These are phyloP conservation scores for Dendrolimus pini DNA, from an alignment of 2,888 invertebrate genomes.

Conservation along the genomic window DNA sequence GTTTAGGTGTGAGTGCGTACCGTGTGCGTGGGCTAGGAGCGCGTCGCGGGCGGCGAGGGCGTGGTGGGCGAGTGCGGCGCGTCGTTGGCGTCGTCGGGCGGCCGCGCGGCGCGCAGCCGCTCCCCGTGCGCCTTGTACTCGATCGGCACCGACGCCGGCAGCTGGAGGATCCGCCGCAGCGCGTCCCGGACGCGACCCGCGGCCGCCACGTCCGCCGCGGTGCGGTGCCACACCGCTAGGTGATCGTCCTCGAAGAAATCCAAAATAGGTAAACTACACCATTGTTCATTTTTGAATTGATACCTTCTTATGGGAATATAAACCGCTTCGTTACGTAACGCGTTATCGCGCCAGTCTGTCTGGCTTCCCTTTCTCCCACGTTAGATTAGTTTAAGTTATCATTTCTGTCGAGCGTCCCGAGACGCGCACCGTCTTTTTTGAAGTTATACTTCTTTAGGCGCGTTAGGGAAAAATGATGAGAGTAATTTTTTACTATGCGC, in stretches of 20 bases:
- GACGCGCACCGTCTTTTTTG: no score
- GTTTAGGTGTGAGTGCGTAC: conserved; percentile 3
- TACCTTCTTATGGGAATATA: no score
- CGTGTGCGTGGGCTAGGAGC: conserved; percentile 13
- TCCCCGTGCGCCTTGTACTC: conserved; percentile 87
- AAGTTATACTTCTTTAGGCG: no score
- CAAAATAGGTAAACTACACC: neutral
- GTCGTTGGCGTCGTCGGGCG: conserved; percentile 14
- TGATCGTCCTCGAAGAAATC: conserved; percentile 87
- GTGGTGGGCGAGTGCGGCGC: conserved; percentile 13
- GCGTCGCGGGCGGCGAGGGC: conserved; percentile 7
- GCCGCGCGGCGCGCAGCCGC: conserved; percentile 39
- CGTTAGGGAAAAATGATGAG: no score
- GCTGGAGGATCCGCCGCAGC: conserved; percentile 94
- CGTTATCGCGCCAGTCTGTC: no score
- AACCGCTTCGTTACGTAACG: no score
- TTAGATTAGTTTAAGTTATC: no score
- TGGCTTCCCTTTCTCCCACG: no score
- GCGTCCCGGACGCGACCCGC: conserved; percentile 96
- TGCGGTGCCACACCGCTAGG: conserved; percentile 97
- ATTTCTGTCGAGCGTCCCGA: no score
- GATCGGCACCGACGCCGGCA: conserved; percentile 93
- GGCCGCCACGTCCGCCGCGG: conserved; percentile 91
- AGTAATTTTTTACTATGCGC: no score
- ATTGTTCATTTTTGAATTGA: no score